phyloP scores from a whole-genome alignment of 2,888 invertebrate genomes.

The Oscheius sp. region DNA sequence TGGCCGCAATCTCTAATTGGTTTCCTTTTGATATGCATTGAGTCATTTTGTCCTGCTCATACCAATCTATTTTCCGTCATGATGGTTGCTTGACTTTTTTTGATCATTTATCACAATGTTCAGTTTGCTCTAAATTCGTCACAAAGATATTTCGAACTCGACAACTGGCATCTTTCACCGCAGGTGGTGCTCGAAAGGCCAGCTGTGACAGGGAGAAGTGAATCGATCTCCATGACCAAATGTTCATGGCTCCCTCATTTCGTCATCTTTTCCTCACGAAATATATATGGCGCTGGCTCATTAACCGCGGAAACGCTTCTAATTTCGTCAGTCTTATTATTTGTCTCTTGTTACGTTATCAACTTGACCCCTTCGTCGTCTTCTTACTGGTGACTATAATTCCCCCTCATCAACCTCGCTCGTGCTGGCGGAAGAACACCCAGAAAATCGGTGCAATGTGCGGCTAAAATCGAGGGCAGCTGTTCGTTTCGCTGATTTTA shows the following conservation, averaged over 20 bases:
- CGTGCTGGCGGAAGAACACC: neutral
- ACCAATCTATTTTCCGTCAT: neutral
- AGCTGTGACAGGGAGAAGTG: neutral
- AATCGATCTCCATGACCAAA: slow-evolving; percentile 5
- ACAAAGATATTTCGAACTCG: slow-evolving; percentile 7
- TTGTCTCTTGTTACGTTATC: neutral
- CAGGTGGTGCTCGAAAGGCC: slow-evolving; percentile 18
- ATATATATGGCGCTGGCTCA: neutral
- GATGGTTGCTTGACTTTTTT: neutral
- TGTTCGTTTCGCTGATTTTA: slow-evolving; percentile 5
- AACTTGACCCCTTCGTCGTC: neutral
- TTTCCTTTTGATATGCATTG: neutral
- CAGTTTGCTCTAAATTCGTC: neutral
- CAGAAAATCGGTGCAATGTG: slow-evolving; percentile 11
- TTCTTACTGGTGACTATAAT: neutral
- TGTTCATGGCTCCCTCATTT: neutral
- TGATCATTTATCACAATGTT: neutral
- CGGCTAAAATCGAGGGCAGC: slow-evolving; percentile 13
- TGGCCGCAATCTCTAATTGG: slow-evolving; percentile 23
- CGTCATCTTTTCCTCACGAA: neutral
- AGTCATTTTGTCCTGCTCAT: neutral
- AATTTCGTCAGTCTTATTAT: neutral
- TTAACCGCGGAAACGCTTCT: neutral
- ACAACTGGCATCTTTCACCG: slow-evolving; percentile 11
- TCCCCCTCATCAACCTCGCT: neutral